phyloP scores from a whole-genome alignment of 2,888 invertebrate species.

The Carabus problematicus region DNA sequence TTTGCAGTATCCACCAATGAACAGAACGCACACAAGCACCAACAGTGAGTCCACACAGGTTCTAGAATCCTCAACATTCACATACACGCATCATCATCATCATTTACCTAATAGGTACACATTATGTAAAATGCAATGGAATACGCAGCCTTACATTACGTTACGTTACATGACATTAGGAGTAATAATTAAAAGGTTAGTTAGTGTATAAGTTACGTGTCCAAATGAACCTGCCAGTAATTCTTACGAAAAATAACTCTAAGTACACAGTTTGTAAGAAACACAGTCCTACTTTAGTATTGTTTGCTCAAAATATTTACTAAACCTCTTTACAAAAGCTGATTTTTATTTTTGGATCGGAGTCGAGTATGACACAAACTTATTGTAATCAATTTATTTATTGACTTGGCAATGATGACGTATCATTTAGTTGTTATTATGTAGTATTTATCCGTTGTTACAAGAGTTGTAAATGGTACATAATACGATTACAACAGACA shows the following conservation, averaged over 20 bases:
- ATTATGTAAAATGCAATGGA: too few relatives aligned
- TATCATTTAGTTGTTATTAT: too few relatives aligned
- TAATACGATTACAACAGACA: too few relatives aligned
- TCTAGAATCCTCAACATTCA: not conserved
- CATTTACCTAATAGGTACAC: too few relatives aligned
- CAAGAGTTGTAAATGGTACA: too few relatives aligned
- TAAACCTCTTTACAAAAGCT: slow-evolving; percentile 43
- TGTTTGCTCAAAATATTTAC: slow-evolving; percentile 41
- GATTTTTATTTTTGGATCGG: slow-evolving; percentile 49
- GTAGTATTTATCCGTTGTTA: too few relatives aligned
- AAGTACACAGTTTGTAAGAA: slow-evolving; percentile 42
- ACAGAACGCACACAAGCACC: slow-evolving; percentile 20
- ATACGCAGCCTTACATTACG: too few relatives aligned
- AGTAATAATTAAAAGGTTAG: too few relatives aligned
- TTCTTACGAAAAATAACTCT: slow-evolving; percentile 21
- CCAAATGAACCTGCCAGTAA: slow-evolving; percentile 25
- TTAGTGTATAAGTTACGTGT: too few relatives aligned
- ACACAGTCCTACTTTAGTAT: slow-evolving; percentile 38
- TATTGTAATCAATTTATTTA: slow-evolving; percentile 46
- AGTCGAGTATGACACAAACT: slow-evolving; percentile 51
- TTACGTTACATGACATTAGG: too few relatives aligned
- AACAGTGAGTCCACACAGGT: slow-evolving; percentile 16
- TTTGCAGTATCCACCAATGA: too few relatives aligned
- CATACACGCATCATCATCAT: too few relatives aligned
- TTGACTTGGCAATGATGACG: not conserved